Base-by-base conservation (phyloP, 2,113 vertebrate species). In the Alces alces region DNA sequence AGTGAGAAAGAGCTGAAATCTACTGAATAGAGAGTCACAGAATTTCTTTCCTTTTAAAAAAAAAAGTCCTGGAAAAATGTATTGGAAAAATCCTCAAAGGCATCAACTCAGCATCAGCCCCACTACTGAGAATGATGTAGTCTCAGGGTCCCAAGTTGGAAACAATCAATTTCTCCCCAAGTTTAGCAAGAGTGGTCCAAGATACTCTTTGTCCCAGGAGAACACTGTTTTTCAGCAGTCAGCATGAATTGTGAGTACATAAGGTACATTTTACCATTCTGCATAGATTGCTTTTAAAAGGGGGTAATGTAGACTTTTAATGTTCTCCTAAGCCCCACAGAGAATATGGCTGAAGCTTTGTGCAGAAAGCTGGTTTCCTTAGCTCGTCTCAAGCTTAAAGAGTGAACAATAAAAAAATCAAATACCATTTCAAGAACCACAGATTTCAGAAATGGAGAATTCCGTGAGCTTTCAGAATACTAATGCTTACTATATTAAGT, bases 41-140 rank as follows among this genome's bases (percentile, higher is more conserved):
- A 95, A 21, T 57, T 88, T 97, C 66, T 88, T 90, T 93, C 95
- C 10, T 80, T 90, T 16, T 14, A 7, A 92, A 39, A 97, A 95
- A 52, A 95, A 52, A 6, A 28, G 86, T 83, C 33, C 64, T 64
- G 7, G 54, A 85, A 60, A 54, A 43, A 86, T 61, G 27, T 15
- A 4, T 36, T 82, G 21, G 45, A n/a, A 98, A 97, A 97, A 88
- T 79, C 1, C n/a, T 86, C 60, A 43, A 93, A 88, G 89, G 12
- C 16, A 94, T 96, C 47, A 92, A 45, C 21, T 87, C 96, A 86
- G 30, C 57, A 79, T 39, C 88, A 82, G 17, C 70, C 76, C 36
- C 50, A 33, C 60, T 30, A 45, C 80, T 60, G 43, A 78, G 86
- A 95, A 70, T 14, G 64, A 0, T 94, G 9, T 9, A 88, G 25